Percentiles rank a stretch among this genome's conserved stretches.
phyloP scores from a whole-genome alignment of 2,797 vertebrate species.

The Gymnoscopelus braueri region DNA sequence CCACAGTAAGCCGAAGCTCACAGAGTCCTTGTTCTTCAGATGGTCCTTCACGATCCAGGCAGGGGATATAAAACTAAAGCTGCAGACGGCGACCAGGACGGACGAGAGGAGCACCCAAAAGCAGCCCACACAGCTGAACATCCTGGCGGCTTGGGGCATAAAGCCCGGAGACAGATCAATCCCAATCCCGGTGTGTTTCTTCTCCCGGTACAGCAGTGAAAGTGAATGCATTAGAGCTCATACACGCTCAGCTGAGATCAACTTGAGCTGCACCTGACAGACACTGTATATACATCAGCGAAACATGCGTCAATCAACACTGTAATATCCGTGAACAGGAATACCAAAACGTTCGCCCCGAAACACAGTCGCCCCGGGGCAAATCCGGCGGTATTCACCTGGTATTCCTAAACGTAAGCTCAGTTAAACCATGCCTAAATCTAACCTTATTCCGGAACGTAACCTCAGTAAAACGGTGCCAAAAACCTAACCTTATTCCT shows the following conservation, averaged over 20 bases:
- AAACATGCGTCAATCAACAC: slow-evolving; percentile 19
- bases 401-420: no score
- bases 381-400: no score
- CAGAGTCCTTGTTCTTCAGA: slow-evolving; percentile 79
- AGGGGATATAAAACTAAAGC: slow-evolving; percentile 89
- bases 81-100: slow-evolving; percentile 87
- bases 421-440: no score
- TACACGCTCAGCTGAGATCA: slow-evolving; percentile 64
- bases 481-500: no score
- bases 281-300: slow-evolving; percentile 48
- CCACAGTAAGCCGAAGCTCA: slow-evolving; percentile 90
- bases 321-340: slow-evolving; percentile 11
- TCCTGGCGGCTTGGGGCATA: slow-evolving; percentile 81
- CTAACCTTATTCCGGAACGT: no score
- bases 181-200: slow-evolving; percentile 81
- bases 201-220: slow-evolving; percentile 83
- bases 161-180: slow-evolving; percentile 75
- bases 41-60: slow-evolving; percentile 89
- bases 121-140: slow-evolving; percentile 92
- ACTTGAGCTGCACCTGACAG: slow-evolving; percentile 50
- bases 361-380: no score
- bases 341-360: no score
- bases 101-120: slow-evolving; percentile 92
- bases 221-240: slow-evolving; percentile 85
- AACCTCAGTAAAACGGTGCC: no score